Conservation (phyloP, 1,140 invertebrate genomes). For the Drosophila persimilis region DNA sequence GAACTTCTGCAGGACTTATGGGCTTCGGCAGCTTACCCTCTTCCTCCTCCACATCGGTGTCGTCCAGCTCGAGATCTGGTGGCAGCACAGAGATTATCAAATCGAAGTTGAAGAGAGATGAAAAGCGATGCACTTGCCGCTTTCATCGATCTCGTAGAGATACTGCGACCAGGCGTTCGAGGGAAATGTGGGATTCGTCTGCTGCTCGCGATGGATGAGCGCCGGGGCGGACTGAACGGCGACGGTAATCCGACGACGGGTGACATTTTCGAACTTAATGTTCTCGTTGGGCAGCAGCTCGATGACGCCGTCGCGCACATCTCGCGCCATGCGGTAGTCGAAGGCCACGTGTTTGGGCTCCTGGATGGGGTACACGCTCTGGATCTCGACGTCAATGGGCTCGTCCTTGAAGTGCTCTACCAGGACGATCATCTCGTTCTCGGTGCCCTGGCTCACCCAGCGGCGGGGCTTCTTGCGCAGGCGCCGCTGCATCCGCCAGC, state of each 20-base stretch:
- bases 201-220: constrained; percentile 84
- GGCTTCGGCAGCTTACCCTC: constrained; percentile 35
- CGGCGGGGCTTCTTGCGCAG: constrained; percentile 85
- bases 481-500: constrained; percentile 85
- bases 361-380: constrained; percentile 85
- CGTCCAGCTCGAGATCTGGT: constrained; percentile 65
- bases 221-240: constrained; percentile 84
- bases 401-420: constrained; percentile 84
- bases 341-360: constrained; percentile 82
- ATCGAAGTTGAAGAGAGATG: no score
- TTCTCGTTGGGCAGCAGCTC: constrained; percentile 85
- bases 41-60: constrained; percentile 69
- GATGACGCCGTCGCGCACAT: constrained; percentile 87
- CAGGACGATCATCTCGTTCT: constrained; percentile 85
- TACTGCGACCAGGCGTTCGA: constrained; percentile 88
- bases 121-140: constrained; percentile 33
- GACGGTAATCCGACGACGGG: constrained; percentile 84
- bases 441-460: constrained; percentile 87
- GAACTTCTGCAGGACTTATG: constrained; percentile 3
- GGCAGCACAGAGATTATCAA: no score
- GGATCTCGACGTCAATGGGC: constrained; percentile 87
- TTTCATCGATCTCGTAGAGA: constrained; percentile 83
- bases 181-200: constrained; percentile 87
- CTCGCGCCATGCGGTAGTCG: constrained; percentile 83
- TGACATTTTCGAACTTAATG: constrained; percentile 85